Evolutionary conservation across 2,888 invertebrate species (phyloP), one percentile per base, ranked within the genome.

Genomic region (Taphrorychus bicolor): DNA sequence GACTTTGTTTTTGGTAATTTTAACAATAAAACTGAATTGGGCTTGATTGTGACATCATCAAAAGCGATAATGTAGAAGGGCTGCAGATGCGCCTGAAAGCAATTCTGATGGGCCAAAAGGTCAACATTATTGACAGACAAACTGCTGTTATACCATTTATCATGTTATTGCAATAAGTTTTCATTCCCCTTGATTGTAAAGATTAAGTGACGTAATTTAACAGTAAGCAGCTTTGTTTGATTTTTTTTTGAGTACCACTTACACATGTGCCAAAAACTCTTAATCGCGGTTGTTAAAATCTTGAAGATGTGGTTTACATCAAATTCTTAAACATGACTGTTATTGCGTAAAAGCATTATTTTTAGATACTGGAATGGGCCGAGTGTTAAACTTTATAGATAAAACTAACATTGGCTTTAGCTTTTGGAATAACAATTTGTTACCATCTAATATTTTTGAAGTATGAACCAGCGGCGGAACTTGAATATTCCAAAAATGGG

Each of bases 271-370:
- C 7, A 32, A 32, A 32, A 32, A 9, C 32, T 11, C 7, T 7
- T 24, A 32, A 32, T 32, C 32, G 2, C 2, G 17, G 5, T 14
- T 45, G 45, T 45, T 7, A 45, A 45, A 16, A 45, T 45, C 5
- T 45, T 14, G 7, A 16, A 45, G 17, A 3, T 14, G 11, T 32
- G 45, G 45, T 14, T 45, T 45, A 45, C 17, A 45, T 45, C 45
- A 45, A 14, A n/a, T 17, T 14, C 5, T 16, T 14, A 45, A 45
- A 45, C 17, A 45, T 45, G 45, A 45, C 7, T 11, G 45, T 45
- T 45, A 45, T 45, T 45, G 45, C 45, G 45, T 45, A 45, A 45
- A 45, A 11, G 7, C 45, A 45, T 45, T 45, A 45, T 45, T 45
- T 45, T 45, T 45, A 45, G 45, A 45, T 45, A 45, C 45, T 17